Percentiles rank a stretch among this genome's conserved stretches.
Conservation (phyloP, 2,888 invertebrate genomes). For the Agrochola circellaris region DNA sequence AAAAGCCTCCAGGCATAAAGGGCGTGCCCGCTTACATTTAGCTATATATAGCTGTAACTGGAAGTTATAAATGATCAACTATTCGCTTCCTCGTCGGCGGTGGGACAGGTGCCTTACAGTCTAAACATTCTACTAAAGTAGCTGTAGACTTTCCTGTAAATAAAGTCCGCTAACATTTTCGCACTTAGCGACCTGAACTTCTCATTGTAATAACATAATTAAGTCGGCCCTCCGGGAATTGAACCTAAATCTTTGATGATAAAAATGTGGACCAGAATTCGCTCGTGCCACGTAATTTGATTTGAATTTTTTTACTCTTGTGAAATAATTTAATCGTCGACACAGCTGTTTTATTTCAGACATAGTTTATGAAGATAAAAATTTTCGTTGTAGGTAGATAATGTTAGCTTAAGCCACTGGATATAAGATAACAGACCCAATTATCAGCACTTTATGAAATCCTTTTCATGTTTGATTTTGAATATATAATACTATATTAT, state of each 20-base stretch:
- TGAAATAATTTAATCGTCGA: conserved; percentile 16
- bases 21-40: no score
- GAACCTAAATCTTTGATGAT: conserved; percentile 7
- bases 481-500: no score
- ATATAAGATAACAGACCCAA: no score
- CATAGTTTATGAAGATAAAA: conserved; percentile 13
- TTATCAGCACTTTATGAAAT: no score
- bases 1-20: no score
- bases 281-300: not conserved
- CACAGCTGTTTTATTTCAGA: conserved; percentile 15
- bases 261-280: not conserved
- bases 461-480: no score
- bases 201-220: conserved; percentile 6
- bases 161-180: conserved; percentile 21
- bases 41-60: no score
- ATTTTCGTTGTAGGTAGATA: conserved; percentile 1
- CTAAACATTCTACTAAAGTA: not conserved
- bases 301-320: not conserved
- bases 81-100: no score
- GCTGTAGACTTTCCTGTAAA: not conserved
- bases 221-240: not conserved
- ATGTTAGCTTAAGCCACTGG: not conserved
- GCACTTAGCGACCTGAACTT: conserved; percentile 5
- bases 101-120: no score
- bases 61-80: no score